A percentile compares a stretch with the other conserved stretches of the same genome.
These are phyloP conservation scores for Caracal caracal DNA, from an alignment of 2,113 vertebrate genomes.

Conservation along the genomic window DNA sequence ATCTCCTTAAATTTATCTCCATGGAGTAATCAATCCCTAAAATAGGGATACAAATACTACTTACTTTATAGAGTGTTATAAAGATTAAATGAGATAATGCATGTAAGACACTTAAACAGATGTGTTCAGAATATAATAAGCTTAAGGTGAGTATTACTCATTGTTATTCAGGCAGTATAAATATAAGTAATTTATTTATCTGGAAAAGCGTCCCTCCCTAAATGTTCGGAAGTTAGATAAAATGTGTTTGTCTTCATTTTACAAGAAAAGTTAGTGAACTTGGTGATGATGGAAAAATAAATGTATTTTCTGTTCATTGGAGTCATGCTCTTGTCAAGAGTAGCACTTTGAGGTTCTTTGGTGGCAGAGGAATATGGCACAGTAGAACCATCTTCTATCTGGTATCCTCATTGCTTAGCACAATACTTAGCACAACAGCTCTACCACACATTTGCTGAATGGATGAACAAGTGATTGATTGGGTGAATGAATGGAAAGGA, in stretches of 20 bases:
- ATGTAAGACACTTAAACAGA: not conserved
- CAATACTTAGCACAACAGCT: not conserved
- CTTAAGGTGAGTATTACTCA: not conserved
- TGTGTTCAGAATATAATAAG: not conserved
- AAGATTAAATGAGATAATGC: not conserved
- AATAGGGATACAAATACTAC: not conserved
- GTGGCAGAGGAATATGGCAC: not conserved
- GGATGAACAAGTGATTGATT: not conserved
- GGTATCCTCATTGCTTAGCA: not conserved
- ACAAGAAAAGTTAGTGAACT: not conserved
- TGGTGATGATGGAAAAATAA: not conserved
- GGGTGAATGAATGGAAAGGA: not conserved
- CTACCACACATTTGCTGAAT: not conserved
- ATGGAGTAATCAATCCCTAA: not conserved
- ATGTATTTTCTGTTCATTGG: not conserved
- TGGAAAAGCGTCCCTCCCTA: constrained; percentile 7
- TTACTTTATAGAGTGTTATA: not conserved
- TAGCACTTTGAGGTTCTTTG: not conserved
- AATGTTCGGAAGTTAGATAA: not conserved
- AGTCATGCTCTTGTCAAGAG: not conserved
- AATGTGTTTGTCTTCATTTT: not conserved
- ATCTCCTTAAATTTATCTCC: constrained; percentile 26
- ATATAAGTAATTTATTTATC: not conserved
- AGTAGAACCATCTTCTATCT: not conserved
- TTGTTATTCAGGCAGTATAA: not conserved